These are phyloP conservation scores for Chrysocyon brachyurus DNA, from an alignment of 2,797 vertebrate genomes.

Conservation along the genomic window DNA sequence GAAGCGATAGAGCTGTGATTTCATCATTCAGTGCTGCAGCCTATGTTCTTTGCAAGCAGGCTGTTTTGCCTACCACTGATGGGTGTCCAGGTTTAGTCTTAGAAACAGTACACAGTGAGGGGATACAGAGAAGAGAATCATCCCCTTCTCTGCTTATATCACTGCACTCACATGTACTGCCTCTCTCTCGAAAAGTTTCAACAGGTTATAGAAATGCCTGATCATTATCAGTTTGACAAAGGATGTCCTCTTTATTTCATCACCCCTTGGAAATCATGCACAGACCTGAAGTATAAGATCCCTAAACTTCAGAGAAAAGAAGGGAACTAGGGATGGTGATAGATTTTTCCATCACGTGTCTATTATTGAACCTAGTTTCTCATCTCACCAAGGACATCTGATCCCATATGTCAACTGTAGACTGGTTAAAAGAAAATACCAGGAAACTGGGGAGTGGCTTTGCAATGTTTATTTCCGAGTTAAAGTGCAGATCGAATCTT, in stretches of 20 bases:
- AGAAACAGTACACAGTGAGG: neutral
- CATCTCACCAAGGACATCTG: constrained; percentile 53
- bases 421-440: constrained; percentile 67
- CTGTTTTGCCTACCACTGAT: neutral
- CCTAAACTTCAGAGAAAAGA: constrained; percentile 24
- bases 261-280: constrained; percentile 16
- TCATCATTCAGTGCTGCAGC: neutral
- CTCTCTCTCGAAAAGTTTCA: constrained; percentile 4
- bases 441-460: constrained; percentile 56
- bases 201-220: constrained; percentile 26
- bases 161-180: neutral
- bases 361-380: constrained; percentile 34
- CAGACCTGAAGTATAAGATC: neutral
- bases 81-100: neutral
- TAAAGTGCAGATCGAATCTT: constrained; percentile 38
- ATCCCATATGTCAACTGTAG: neutral
- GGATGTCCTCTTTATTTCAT: constrained; percentile 43
- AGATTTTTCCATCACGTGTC: constrained; percentile 28
- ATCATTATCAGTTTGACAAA: constrained; percentile 42
- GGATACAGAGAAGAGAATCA: neutral
- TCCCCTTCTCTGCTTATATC: neutral
- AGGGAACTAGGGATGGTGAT: neutral
- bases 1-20: neutral
- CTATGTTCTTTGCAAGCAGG: neutral
- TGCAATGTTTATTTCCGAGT: constrained; percentile 48